These are phyloP conservation scores for Strongylocentrotus purpuratus DNA, from an alignment of 35 echinoderm and acorn worm species.

Conservation along the genomic window DNA sequence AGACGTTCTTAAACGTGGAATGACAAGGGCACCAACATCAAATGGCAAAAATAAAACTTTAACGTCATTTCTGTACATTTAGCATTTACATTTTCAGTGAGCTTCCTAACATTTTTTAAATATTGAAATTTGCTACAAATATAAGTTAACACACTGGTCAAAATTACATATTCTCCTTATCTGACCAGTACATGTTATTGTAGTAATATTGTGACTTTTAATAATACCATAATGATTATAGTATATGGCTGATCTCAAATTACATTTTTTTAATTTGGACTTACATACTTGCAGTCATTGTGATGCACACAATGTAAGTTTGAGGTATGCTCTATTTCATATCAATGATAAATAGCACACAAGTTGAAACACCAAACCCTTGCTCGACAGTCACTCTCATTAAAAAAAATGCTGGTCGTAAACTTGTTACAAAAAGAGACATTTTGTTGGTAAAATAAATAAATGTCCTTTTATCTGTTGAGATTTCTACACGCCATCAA, in stretches of 20 bases:
- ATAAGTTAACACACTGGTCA: neutral
- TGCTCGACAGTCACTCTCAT: too few relatives aligned
- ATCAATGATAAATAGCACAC: constrained; percentile 4
- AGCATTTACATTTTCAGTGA: too few relatives aligned
- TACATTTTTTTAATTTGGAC: neutral
- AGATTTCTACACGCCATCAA: neutral
- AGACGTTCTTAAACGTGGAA: neutral
- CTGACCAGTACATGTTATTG: neutral
- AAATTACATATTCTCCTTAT: neutral
- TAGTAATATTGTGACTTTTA: neutral
- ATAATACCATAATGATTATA: neutral
- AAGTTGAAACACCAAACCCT: neutral
- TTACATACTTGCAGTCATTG: too few relatives aligned
- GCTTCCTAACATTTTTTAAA: neutral
- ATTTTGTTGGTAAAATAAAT: neutral
- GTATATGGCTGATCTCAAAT: neutral
- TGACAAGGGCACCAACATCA: neutral
- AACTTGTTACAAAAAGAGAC: neutral
- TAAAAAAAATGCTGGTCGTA: neutral
- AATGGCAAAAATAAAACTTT: neutral
- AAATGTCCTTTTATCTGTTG: neutral
- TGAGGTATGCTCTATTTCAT: neutral
- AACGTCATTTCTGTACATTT: neutral
- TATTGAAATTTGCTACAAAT: neutral
- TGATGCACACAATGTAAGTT: neutral